Percentiles rank a stretch among this genome's conserved stretches.
Evolutionary conservation across 2,888 invertebrate genomes (phyloP).

Genomic region (Acrobeloides nanus): DNA sequence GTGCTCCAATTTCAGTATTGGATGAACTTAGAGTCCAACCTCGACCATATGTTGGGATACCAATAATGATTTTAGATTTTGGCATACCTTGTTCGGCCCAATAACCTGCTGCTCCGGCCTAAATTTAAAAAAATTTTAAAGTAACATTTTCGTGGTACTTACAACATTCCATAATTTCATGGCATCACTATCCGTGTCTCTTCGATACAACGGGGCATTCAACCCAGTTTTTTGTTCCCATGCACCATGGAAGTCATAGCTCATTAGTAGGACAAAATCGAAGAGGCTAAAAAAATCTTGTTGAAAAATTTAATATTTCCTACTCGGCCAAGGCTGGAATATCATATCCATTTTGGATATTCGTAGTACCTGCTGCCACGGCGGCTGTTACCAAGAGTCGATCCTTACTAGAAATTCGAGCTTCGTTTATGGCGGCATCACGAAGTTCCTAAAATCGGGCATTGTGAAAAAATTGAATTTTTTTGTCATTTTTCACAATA

Average conservation of each 20-base stretch:
- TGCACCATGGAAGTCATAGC: conserved; percentile 10
- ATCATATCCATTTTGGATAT: conserved; percentile 1
- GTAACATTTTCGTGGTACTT: not conserved
- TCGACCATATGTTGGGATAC: conserved; percentile 48
- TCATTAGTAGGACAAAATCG: conserved; percentile 7
- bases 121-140: conserved; percentile 9
- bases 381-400: conserved; percentile 8
- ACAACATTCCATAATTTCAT: not conserved
- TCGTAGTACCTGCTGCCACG: conserved; percentile 6
- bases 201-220: conserved; percentile 3
- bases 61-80: conserved; percentile 41
- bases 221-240: conserved; percentile 6
- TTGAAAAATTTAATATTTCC: too few relatives aligned
- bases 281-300: too few relatives aligned
- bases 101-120: conserved; percentile 76
- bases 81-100: conserved; percentile 58
- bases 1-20: conserved; percentile 30
- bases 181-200: not conserved
- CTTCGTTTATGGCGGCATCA: conserved; percentile 27
- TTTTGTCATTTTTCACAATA: too few relatives aligned
- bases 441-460: conserved; percentile 4
- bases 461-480: too few relatives aligned
- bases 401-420: conserved; percentile 20
- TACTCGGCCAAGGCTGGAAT: too few relatives aligned
- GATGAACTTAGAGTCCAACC: conserved; percentile 40